These are phyloP conservation scores for Xyliphius kryptos DNA, from an alignment of 2,113 vertebrate genomes.

Conservation along the genomic window DNA sequence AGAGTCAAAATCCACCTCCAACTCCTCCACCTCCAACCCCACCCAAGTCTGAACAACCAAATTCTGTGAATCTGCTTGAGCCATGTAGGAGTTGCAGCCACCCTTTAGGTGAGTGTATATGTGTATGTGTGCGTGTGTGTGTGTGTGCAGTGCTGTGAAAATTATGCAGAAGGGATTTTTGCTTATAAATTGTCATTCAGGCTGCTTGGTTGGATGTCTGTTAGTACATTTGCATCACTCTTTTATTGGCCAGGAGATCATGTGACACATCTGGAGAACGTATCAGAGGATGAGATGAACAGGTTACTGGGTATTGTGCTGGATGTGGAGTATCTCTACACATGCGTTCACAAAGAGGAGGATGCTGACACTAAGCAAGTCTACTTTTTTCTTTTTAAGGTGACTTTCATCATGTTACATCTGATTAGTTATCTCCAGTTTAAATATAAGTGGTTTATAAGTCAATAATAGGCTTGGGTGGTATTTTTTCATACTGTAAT, in stretches of 20 bases:
- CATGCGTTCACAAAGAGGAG: conserved; percentile 96
- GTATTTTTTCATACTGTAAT: no score
- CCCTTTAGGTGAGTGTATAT: conserved; percentile 84
- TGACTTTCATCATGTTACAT: no score
- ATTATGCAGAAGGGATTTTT: neutral
- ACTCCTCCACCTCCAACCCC: conserved; percentile 91
- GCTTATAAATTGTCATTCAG: no score
- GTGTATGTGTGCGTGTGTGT: no score
- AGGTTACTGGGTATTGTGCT: conserved; percentile 88
- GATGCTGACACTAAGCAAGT: conserved; percentile 98
- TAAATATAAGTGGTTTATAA: no score
- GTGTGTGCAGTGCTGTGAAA: neutral
- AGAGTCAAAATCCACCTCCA: conserved; percentile 91
- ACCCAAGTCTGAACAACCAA: conserved; percentile 80
- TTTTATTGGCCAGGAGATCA: conserved; percentile 74
- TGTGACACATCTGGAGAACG: conserved; percentile 92
- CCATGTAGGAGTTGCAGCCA: conserved; percentile 94
- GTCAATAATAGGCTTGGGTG: no score
- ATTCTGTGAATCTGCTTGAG: conserved; percentile 75
- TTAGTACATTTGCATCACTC: no score
- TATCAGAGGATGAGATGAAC: conserved; percentile 96
- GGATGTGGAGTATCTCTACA: conserved; percentile 96
- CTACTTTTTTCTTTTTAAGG: conserved; percentile 98
- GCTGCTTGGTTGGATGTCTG: no score
- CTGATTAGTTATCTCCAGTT: no score